Percentiles rank a stretch among this genome's conserved stretches.
These are phyloP conservation scores for Caenorhabditis wallacei DNA, from an alignment of 2,888 invertebrate genomes.

Conservation along the genomic window DNA sequence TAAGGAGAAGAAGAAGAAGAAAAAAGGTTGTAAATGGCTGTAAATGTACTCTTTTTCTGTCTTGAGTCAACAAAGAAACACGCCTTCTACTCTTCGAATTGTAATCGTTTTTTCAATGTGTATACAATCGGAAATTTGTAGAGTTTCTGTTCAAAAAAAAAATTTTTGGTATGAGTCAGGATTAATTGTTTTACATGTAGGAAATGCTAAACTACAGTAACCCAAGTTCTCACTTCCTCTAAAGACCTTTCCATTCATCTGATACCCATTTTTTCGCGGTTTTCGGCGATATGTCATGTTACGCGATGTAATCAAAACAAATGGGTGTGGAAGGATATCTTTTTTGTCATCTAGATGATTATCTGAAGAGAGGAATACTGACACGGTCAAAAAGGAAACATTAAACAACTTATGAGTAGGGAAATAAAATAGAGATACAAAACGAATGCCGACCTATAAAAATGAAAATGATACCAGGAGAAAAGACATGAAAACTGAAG, in stretches of 20 bases:
- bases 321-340: conserved; percentile 47
- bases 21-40: conserved; percentile 25
- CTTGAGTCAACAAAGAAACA: conserved; percentile 15
- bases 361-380: conserved; percentile 37
- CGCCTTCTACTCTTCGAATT: conserved; percentile 26
- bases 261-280: conserved; percentile 48
- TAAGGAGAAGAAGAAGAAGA: not conserved
- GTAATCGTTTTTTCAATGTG: not conserved
- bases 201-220: conserved; percentile 3
- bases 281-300: conserved; percentile 60
- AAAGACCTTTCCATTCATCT: conserved; percentile 6
- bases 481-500: not conserved
- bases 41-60: conserved; percentile 9
- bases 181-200: too few relatives aligned
- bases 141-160: not conserved
- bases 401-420: conserved; percentile 14
- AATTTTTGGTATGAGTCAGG: not conserved
- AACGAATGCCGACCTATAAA: conserved; percentile 36
- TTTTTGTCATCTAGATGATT: conserved; percentile 29
- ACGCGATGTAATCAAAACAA: conserved; percentile 63
- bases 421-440: not conserved
- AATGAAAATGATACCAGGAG: not conserved
- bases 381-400: conserved; percentile 12
- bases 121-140: not conserved
- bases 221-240: not conserved